Conservation (phyloP, 2,113 vertebrate species). For the Bothrops jararaca region DNA sequence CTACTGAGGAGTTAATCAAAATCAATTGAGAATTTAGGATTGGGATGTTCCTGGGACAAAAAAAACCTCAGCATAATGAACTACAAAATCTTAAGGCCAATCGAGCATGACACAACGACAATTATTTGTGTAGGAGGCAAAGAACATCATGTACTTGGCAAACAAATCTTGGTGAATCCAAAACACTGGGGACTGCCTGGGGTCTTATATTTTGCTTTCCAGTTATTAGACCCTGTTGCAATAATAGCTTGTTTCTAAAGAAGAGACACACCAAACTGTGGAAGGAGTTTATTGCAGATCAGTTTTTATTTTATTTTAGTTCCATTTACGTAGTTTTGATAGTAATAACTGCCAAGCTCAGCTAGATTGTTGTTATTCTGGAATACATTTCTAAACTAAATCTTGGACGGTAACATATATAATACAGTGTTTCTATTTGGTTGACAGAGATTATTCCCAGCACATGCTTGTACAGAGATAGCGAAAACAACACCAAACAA, state of each 20-base stretch:
- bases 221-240: not conserved
- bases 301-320: not conserved
- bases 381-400: not conserved
- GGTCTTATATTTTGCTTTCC: not conserved
- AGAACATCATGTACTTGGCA: constrained; percentile 4
- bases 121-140: constrained; percentile 15
- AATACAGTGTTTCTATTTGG: not conserved
- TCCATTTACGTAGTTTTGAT: not conserved
- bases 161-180: not conserved
- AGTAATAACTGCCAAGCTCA: not conserved
- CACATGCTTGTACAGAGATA: too few species aligned
- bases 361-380: not conserved
- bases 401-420: not conserved
- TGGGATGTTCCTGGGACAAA: not conserved
- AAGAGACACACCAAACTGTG: not conserved
- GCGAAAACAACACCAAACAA: not conserved
- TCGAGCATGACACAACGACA: constrained; percentile 5
- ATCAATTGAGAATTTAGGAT: constrained; percentile 30
- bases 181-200: not conserved
- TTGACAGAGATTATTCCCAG: not conserved
- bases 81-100: constrained; percentile 15
- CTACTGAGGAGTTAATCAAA: constrained; percentile 38
- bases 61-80: not conserved
- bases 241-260: not conserved
- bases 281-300: not conserved